Percentiles rank a stretch among this genome's conserved stretches.
These are phyloP conservation scores for Drosophila anomalata DNA, from an alignment of 2,888 invertebrate species.

Conservation along the genomic window DNA sequence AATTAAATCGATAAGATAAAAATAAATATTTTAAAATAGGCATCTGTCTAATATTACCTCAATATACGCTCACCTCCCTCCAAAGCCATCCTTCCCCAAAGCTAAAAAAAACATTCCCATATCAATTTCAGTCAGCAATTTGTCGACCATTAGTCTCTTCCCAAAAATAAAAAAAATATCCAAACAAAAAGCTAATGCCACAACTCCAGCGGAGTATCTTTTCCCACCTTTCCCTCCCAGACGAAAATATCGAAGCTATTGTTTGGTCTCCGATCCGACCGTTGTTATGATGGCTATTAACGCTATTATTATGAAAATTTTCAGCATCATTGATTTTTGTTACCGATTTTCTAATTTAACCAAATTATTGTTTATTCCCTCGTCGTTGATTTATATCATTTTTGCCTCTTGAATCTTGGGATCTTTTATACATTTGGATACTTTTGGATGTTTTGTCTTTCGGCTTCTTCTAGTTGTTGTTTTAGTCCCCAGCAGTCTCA, in stretches of 20 bases:
- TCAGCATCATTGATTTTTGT: constrained; percentile 80
- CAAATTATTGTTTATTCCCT: constrained; percentile 70
- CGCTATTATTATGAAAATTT: constrained; percentile 80
- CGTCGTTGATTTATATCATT: constrained; percentile 66
- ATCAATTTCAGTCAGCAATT: constrained; percentile 70
- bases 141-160: constrained; percentile 64
- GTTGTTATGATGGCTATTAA: constrained; percentile 73
- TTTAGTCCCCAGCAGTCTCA: constrained; percentile 3
- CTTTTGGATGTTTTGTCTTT: constrained; percentile 47
- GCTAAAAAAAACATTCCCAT: constrained; percentile 26
- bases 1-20: background rate
- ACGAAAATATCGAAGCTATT: constrained; percentile 44
- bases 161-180: constrained; percentile 20
- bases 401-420: constrained; percentile 22
- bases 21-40: background rate
- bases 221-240: constrained; percentile 36
- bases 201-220: constrained; percentile 28
- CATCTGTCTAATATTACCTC: no score
- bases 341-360: constrained; percentile 78
- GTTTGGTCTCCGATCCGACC: constrained; percentile 39
- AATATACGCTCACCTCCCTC: background rate
- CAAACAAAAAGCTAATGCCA: background rate
- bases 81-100: background rate
- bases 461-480: constrained; percentile 10
- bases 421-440: constrained; percentile 31